A percentile compares a stretch with the other conserved stretches of the same genome.
phyloP scores from a whole-genome alignment of 2,797 vertebrate genomes.

The Catharus ustulatus region DNA sequence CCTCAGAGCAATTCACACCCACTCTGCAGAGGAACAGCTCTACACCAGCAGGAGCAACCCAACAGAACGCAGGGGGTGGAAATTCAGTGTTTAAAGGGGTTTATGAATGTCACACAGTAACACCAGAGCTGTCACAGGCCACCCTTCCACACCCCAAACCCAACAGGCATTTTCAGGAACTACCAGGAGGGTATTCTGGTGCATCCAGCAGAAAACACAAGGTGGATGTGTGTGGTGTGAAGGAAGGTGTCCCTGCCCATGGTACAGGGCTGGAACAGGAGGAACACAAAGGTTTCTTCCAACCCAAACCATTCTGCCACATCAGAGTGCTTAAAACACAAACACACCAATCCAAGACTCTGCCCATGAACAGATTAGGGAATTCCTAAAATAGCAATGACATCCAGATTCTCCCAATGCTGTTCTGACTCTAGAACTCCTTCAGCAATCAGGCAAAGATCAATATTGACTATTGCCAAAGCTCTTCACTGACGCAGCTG shows the following conservation, averaged over 20 bases:
- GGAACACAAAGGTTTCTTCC: neutral
- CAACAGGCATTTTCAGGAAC: neutral
- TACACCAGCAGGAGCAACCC: neutral
- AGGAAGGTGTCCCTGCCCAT: neutral
- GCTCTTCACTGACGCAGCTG: neutral
- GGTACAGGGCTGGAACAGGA: neutral
- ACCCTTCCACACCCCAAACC: fast-evolving
- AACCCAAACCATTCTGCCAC: neutral
- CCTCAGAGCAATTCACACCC: neutral
- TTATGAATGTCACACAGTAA: neutral
- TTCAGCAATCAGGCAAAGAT: neutral
- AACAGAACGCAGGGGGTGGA: neutral
- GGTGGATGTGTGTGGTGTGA: neutral
- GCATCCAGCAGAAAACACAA: neutral
- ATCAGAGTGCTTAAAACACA: neutral
- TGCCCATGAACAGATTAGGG: neutral
- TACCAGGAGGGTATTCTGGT: neutral
- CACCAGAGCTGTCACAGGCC: neutral
- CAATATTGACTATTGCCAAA: conserved; percentile 44
- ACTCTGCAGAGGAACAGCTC: neutral
- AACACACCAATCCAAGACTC: neutral
- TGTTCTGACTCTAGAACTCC: neutral
- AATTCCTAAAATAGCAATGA: neutral
- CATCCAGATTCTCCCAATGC: neutral
- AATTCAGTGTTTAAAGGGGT: neutral